phyloP scores from a whole-genome alignment of 2,888 invertebrate species.

The Lasioglossum zephyrum region DNA sequence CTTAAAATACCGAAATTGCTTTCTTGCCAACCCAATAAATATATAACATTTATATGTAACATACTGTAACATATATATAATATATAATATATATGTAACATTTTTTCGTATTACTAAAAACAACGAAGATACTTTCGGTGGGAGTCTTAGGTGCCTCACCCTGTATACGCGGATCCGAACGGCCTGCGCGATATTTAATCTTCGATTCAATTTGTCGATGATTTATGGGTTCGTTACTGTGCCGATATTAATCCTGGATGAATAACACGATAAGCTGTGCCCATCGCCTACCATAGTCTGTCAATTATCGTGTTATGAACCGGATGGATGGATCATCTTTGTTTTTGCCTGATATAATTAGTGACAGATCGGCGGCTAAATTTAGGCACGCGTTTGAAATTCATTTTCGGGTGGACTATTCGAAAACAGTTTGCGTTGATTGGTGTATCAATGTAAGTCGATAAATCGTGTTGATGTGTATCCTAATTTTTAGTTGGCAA shows the following conservation, averaged over 20 bases:
- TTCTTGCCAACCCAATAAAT: too few species aligned
- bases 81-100: too few species aligned
- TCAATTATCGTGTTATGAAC: background rate
- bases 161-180: background rate
- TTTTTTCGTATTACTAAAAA: too few species aligned
- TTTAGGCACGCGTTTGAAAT: background rate
- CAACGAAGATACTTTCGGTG: too few species aligned
- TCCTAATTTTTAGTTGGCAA: background rate
- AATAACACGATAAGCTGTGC: slow-evolving; percentile 20
- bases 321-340: background rate
- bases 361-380: background rate
- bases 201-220: background rate
- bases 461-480: background rate
- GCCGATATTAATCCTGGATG: slow-evolving; percentile 33
- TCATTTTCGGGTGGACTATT: background rate
- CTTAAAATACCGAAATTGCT: too few species aligned
- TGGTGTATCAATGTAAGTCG: background rate
- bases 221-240: background rate
- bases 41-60: too few species aligned
- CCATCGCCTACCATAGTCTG: background rate
- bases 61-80: too few species aligned
- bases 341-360: background rate
- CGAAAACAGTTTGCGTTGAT: background rate
- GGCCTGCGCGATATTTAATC: background rate
- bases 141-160: too few species aligned